phyloP scores from a whole-genome alignment of 2,113 vertebrate species.

The Shinisaurus crocodilurus region DNA sequence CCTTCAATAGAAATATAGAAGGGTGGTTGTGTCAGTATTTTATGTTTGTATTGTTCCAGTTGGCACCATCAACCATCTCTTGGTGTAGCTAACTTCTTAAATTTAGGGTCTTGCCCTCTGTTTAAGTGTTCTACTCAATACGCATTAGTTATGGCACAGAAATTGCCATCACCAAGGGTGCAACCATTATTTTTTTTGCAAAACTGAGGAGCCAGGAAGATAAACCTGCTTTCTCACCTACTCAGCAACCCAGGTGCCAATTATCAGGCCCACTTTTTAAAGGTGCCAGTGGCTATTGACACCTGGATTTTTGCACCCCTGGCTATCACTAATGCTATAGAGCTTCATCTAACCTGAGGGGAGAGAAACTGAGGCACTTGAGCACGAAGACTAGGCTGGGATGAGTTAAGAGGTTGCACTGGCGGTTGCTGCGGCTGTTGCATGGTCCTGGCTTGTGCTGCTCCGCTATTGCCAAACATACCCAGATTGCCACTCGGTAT shows the following conservation, averaged over 20 bases:
- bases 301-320: background rate
- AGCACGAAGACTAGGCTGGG: slow-evolving; percentile 99
- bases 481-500: slow-evolving; percentile 93
- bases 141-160: background rate
- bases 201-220: background rate
- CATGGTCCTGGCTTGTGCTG: slow-evolving; percentile 92
- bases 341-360: slow-evolving; percentile 89
- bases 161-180: background rate
- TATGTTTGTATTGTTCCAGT: background rate
- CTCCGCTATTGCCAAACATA: slow-evolving; percentile 96
- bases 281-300: no score
- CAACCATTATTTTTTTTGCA: background rate
- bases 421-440: slow-evolving; percentile 90
- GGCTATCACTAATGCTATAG: background rate
- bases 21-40: background rate
- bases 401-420: slow-evolving; percentile 96
- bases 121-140: background rate
- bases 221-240: no score
- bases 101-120: background rate
- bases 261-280: background rate
- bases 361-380: slow-evolving; percentile 99
- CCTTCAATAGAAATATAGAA: background rate
- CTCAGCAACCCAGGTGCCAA: background rate
- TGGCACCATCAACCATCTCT: background rate
- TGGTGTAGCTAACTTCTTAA: background rate